Conservation (phyloP, 30 jellyfish, hydroid and myxozoan genomes). For the Chrysaora quinquecirrha region DNA sequence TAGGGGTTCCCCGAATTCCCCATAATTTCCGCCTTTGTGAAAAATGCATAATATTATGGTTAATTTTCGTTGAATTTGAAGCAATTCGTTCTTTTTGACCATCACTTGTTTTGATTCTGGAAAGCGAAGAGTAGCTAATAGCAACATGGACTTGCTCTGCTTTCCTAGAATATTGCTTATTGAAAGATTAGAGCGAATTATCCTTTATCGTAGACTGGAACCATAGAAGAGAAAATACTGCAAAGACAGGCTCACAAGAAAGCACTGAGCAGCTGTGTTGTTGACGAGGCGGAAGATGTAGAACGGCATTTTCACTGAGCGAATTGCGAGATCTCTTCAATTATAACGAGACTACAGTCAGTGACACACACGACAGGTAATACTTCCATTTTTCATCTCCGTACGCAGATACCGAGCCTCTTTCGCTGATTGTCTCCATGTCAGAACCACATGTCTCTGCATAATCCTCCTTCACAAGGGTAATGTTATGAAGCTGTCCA, state of each 20-base stretch:
- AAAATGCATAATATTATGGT: too few species aligned
- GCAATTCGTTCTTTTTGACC: too few species aligned
- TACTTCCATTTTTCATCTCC: neutral
- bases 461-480: constrained; percentile 16
- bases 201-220: constrained; percentile 94
- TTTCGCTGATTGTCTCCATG: neutral
- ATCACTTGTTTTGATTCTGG: too few species aligned
- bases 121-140: too few species aligned
- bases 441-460: constrained; percentile 51
- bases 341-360: constrained; percentile 71
- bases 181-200: too few species aligned
- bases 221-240: constrained; percentile 97
- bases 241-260: constrained; percentile 99
- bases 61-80: too few species aligned
- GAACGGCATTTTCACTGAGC: constrained; percentile 90
- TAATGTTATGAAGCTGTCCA: neutral
- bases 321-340: constrained; percentile 92
- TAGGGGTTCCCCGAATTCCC: too few species aligned
- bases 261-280: constrained; percentile 99
- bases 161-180: too few species aligned
- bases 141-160: too few species aligned
- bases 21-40: too few species aligned
- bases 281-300: constrained; percentile 97
- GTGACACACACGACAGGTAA: constrained; percentile 98
- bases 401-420: too few species aligned